Evolutionary conservation across 2,797 vertebrate species (phyloP), one percentile per base, ranked within the genome.

Genomic region (Sebastes melanostomus): DNA sequence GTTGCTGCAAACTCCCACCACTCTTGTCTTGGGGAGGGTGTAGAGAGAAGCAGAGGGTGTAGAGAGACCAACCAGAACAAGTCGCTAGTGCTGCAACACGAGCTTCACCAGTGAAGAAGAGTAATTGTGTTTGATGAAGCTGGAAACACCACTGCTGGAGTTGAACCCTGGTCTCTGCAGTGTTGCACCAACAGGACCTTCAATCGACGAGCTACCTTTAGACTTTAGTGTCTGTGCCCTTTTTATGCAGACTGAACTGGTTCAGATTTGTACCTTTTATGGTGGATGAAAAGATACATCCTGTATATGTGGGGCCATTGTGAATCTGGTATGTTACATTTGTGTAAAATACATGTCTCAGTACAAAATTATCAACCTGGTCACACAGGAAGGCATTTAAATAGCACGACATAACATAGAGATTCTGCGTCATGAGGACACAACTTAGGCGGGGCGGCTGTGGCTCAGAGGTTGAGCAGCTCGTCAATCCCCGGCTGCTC

Each of bases 61-160:
- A 27, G 62, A 76, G 59, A 27, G 27, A 36, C 54, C 67, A 60
- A 72, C 61, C 30, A 42, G 63, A 22, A 71, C 69, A 27, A 69
- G 67, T 74, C 12, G 32, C 62, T 7, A 12, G 6, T 24, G 75
- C 68, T 73, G 61, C 82, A 76, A 70, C 59, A 46, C 56, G 1
- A 61, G 14, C 30, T 58, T 60, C 84, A 77, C 46, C 50, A 34
- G 29, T 62, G 32, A 59, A 59, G 16, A 65, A 3, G 16, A 68
- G 34, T 66, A 59, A 73, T 65, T 77, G 65, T 60, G 67, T 75
- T 58, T 78, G 77, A 75, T 75, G 75, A 80, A 67, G 29, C 13
- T 78, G 55, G 75, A 82, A 52, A 71, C 56, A 18, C 4, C 22
- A 3, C 29, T 38, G 74, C 22, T 24, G 29, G 42, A 25, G 52